Evolutionary conservation across 1,140 invertebrate species (phyloP).

Genomic region (Drosophila nikananu): DNA sequence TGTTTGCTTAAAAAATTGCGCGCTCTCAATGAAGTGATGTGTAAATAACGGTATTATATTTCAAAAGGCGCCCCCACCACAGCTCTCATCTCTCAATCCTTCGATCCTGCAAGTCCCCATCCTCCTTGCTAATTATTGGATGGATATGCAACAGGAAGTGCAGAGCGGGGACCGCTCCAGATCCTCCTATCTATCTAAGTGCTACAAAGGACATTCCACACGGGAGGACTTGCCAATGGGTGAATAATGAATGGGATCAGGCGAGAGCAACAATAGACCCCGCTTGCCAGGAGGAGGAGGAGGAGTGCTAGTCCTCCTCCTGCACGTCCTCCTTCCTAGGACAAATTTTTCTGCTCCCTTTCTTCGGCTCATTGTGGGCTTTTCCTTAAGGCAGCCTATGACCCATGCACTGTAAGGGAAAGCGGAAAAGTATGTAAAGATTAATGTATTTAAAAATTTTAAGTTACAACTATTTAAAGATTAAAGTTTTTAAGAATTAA

Average conservation of each 20-base stretch:
- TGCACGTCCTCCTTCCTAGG: not conserved
- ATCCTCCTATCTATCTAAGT: slow-evolving; percentile 15
- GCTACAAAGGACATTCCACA: slow-evolving; percentile 51
- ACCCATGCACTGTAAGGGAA: not conserved
- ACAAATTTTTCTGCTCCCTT: slow-evolving; percentile 20
- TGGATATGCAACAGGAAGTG: slow-evolving; percentile 46
- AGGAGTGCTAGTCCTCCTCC: too few species aligned
- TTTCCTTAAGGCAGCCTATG: slow-evolving; percentile 21
- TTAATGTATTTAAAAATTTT: too few species aligned
- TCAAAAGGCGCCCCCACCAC: slow-evolving; percentile 21
- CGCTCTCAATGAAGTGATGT: slow-evolving; percentile 64
- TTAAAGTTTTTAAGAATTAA: too few species aligned
- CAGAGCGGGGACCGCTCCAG: not conserved
- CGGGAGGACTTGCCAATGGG: slow-evolving; percentile 48
- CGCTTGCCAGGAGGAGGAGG: too few species aligned
- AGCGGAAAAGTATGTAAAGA: not conserved
- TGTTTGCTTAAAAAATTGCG: slow-evolving; percentile 54
- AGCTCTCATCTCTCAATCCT: slow-evolving; percentile 8
- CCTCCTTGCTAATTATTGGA: slow-evolving; percentile 58
- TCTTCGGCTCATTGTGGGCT: slow-evolving; percentile 6
- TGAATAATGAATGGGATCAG: slow-evolving; percentile 53
- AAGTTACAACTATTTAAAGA: too few species aligned
- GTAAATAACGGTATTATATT: slow-evolving; percentile 66
- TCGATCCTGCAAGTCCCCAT: not conserved
- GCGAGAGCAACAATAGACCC: slow-evolving; percentile 30